Percentiles rank a stretch among this genome's conserved stretches.
Conservation (phyloP, 23 tunicate species). For the Trididemnum clinides region DNA sequence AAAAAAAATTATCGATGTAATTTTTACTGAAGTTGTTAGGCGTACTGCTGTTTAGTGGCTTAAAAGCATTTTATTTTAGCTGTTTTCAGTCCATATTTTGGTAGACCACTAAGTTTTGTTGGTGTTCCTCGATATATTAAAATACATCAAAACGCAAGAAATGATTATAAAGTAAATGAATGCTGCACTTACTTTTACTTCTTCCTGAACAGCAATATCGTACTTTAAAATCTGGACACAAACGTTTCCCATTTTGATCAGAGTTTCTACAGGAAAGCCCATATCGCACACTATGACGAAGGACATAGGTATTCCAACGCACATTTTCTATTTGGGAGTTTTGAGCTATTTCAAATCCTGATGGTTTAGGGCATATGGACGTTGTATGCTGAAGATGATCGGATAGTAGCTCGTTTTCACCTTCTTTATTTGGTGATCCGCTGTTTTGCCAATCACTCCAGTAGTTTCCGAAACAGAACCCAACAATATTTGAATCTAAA, state of each 20-base stretch:
- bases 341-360: constrained; percentile 33
- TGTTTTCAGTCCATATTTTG: too few relatives aligned
- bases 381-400: not conserved
- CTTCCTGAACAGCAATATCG: constrained; percentile 60
- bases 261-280: constrained; percentile 33
- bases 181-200: not conserved
- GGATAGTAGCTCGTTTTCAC: constrained; percentile 33
- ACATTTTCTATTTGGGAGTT: not conserved
- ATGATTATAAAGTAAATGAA: not conserved
- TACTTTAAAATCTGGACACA: constrained; percentile 67
- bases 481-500: constrained; percentile 34
- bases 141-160: not conserved
- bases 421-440: not conserved
- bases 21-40: too few relatives aligned
- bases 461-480: constrained; percentile 31
- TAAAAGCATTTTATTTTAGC: too few relatives aligned
- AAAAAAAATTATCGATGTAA: too few relatives aligned
- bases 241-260: constrained; percentile 16
- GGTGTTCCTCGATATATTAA: too few relatives aligned
- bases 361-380: constrained; percentile 40
- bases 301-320: not conserved
- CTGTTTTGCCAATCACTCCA: constrained; percentile 48
- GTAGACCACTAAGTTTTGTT: too few relatives aligned
- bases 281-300: constrained; percentile 39
- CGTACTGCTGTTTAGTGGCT: too few relatives aligned